Conservation (phyloP, 2,113 vertebrate genomes). For the Hylia prasina region DNA sequence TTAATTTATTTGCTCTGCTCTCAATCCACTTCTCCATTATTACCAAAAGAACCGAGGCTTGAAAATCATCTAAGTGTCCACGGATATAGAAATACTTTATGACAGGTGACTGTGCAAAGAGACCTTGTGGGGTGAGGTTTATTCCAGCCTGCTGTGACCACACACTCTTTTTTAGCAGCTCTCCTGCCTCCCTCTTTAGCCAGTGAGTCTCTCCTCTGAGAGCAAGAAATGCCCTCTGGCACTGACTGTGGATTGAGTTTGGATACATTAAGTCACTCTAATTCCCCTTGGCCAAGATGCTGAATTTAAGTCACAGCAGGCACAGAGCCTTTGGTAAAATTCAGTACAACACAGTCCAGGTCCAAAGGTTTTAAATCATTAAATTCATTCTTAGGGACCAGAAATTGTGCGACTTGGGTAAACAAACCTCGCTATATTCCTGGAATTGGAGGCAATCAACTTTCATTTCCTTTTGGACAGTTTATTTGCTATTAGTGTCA, state of each 20-base stretch:
- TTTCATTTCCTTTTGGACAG: neutral
- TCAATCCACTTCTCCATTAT: neutral
- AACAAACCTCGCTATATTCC: neutral
- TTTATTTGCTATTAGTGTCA: neutral
- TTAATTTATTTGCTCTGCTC: constrained; percentile 37
- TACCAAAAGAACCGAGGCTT: neutral
- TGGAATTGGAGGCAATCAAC: neutral
- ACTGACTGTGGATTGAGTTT: neutral
- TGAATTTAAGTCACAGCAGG: neutral
- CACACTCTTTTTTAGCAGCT: neutral
- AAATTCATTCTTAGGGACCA: neutral
- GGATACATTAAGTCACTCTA: neutral
- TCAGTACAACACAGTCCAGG: neutral
- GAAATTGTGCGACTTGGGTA: neutral
- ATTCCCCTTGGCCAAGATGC: neutral
- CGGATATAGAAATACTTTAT: neutral
- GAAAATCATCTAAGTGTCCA: neutral
- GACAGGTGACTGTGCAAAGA: neutral
- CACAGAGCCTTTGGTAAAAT: neutral
- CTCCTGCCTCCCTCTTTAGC: neutral
- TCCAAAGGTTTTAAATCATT: neutral
- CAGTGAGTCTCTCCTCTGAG: neutral
- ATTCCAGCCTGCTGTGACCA: neutral
- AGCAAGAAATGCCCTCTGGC: neutral
- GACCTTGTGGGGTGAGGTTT: neutral